These are phyloP conservation scores for Campoletis raptor DNA, from an alignment of 2,888 invertebrate genomes.

Conservation along the genomic window DNA sequence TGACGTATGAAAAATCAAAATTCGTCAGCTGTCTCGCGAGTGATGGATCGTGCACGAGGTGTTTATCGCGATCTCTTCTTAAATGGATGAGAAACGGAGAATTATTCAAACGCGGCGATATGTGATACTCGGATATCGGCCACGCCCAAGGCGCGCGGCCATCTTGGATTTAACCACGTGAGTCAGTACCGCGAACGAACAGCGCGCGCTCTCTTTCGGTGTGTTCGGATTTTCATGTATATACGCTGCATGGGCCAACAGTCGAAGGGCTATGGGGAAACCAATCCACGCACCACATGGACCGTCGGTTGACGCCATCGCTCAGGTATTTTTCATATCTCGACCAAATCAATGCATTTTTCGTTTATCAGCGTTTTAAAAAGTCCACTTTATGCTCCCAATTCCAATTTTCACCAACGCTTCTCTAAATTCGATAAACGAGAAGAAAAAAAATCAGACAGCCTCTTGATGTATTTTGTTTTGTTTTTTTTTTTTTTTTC, in stretches of 20 bases:
- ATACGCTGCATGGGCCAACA: constrained; percentile 15
- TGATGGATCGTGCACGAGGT: constrained; percentile 66
- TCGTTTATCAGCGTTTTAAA: not conserved
- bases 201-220: constrained; percentile 56
- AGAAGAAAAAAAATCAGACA: not conserved
- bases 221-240: constrained; percentile 21
- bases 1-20: constrained; percentile 49
- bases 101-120: constrained; percentile 61
- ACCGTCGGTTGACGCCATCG: constrained; percentile 72
- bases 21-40: constrained; percentile 63
- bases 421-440: not conserved
- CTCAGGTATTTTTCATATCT: constrained; percentile 74
- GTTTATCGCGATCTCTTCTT: constrained; percentile 58
- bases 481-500: not conserved
- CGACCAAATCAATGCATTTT: constrained; percentile 26
- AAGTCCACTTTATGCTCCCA: not conserved
- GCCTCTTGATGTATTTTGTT: not conserved
- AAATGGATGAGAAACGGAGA: constrained; percentile 62
- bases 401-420: not conserved
- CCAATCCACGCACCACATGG: constrained; percentile 55
- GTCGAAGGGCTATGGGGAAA: constrained; percentile 41
- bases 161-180: constrained; percentile 82
- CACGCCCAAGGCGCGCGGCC: constrained; percentile 84
- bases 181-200: constrained; percentile 77
- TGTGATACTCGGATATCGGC: constrained; percentile 72